Percentiles rank a stretch among this genome's conserved stretches.
phyloP scores from a whole-genome alignment of 2,113 vertebrate genomes.

The Clarias macrocephalus region DNA sequence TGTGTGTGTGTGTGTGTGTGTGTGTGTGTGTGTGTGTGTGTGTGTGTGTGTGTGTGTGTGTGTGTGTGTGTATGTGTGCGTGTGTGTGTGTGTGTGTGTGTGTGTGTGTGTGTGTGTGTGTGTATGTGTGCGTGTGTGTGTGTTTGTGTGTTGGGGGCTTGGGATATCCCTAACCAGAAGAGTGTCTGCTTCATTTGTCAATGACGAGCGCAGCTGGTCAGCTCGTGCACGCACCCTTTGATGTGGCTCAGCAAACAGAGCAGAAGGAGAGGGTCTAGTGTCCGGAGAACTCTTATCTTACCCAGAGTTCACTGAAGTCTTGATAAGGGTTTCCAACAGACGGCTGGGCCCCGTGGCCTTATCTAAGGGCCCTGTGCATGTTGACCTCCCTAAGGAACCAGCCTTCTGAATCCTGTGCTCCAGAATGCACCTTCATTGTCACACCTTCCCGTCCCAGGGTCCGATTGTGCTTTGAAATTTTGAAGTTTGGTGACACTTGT shows the following conservation, averaged over 20 bases:
- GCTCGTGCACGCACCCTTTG: constrained; percentile 64
- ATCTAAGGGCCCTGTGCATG: constrained; percentile 60
- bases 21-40: not conserved
- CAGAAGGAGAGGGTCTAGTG: constrained; percentile 36
- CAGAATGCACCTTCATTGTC: constrained; percentile 37
- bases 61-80: not conserved
- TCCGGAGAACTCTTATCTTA: constrained; percentile 70
- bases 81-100: not conserved
- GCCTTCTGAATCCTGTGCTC: constrained; percentile 23
- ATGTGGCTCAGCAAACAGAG: constrained; percentile 71
- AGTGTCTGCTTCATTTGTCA: constrained; percentile 59
- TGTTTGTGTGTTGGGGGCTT: not conserved
- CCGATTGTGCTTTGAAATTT: constrained; percentile 12
- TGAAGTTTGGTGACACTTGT: not conserved
- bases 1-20: not conserved
- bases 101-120: not conserved
- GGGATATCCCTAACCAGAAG: constrained; percentile 47
- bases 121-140: not conserved
- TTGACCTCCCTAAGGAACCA: constrained; percentile 46
- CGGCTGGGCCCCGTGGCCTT: constrained; percentile 61
- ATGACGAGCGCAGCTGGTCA: constrained; percentile 66
- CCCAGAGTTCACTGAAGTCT: constrained; percentile 62
- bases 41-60: not conserved
- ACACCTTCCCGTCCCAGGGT: constrained; percentile 4
- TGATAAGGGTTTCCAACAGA: constrained; percentile 65